Base-by-base conservation (phyloP, 2,113 vertebrate genomes). In the Neoarius graeffei region DNA sequence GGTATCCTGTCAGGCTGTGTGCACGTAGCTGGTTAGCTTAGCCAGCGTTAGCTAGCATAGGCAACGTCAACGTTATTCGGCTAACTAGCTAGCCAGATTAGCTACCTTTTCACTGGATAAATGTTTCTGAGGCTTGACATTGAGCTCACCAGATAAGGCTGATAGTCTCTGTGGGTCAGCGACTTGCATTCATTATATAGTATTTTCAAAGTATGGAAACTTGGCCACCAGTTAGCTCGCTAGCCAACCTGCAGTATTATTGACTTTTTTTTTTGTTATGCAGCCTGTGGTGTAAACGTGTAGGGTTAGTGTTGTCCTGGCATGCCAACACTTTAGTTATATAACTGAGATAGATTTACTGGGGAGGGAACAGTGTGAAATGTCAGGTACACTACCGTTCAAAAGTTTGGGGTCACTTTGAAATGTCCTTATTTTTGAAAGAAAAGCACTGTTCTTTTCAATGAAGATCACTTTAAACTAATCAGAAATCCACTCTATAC, bases 11-110 rank as follows among this genome's bases (percentile, higher is more conserved):
- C 48, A 57, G 42, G 52, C 35, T 60, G 62, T 35, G 42, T 84
- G 57, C 71, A 79, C 79, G 71, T 64, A 74, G 86, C 30, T 57
- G 62, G 62, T 35, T 81, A 81, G 74, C 62, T 67, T 82, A 82
- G 85, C 64, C n/a, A 48, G 23, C 50, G 27, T 56, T 62, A 69
- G 76, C 85, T 52, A 1, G 87, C 35, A 59, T 27, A 59, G 54
- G 56, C 79, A 81, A 81, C 79, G 79, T 59, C 79, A 27, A 52
- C 48, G 9, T 81, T 59, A 57, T 35, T 35, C 42, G 52, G 64
- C n/a, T 82, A 83, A 57, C 64, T 35, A 35, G 35, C 35, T 35
- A 35, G 35, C 35, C 35, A 79, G 42, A 27, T 79, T 86, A 86
- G 73, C 83, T 42, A 13, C 8, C 7, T 30, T 64, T 60, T 66